Base-by-base conservation (phyloP, 1,140 invertebrate species). In the Leptoteleia sp. region DNA sequence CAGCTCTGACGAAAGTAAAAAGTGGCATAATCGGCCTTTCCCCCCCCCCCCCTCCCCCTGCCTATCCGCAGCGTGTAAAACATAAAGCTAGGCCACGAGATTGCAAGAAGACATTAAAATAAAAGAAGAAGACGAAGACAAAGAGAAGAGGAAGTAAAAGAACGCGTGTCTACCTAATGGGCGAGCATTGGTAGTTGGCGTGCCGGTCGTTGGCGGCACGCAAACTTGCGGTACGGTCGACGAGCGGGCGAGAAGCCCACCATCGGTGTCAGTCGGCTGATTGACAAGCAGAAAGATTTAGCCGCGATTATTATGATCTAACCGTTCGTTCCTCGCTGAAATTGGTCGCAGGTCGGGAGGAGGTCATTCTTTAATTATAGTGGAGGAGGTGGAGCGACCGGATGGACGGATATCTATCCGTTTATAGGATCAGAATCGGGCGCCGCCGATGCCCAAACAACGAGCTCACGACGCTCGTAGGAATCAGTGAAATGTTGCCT, bases 211-310 rank as follows among this genome's bases (percentile, higher is more conserved):
- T 80, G 75, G 55, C 76, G 77, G 81, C 85, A 86, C 84, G 85
- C 85, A 85, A 86, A 82, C 71, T 70, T 68, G 35, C 65, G 47
- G 59, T 37, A 57, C 6, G 55, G 62, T 71, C 73, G 67, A 73
- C 70, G 42, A 73, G 55, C 62, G 61, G 75, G 72, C 59, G 68
- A 37, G 77, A 79, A 81, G 80, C 59, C 82, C 79, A 81, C 72
- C 71, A 81, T 84, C 81, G 81, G 76, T 84, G 87, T 88, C 87
- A 87, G 87, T 85, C 85, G 80, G 79, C 83, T 89, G 87, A 89
- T 89, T 89, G 87, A 89, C 87, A 89, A 89, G 86, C 85, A 85
- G 86, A 88, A 87, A 89, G 87, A 89, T 89, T 87, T 85, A 84
- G 67, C 86, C 79, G 82, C 85, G 86, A 89, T 89, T 89, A 89